Base-by-base conservation (phyloP, 2,888 invertebrate species). In the Chorisops tibialis region DNA sequence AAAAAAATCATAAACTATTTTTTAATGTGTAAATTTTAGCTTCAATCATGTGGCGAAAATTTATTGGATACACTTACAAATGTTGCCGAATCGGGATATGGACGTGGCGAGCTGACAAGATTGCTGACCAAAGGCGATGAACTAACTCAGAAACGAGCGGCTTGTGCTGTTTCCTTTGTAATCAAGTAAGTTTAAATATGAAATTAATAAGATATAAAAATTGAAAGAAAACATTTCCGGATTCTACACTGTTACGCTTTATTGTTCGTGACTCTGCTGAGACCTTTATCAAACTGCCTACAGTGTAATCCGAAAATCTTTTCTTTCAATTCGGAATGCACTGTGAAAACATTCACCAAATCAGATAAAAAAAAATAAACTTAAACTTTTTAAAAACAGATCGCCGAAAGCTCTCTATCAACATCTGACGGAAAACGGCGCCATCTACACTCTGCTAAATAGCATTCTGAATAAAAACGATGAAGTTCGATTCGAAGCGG, bases 11-110 rank as follows among this genome's bases (percentile, higher is more conserved):
- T 51, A 18, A 1, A 21, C 18, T 18, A 21, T 37, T 14, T 50
- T 38, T 11, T 5, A 1, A 21, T n/a, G 11, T 35, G 14, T 30
- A 19, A 19, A n/a, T 65, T 67, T 5, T 45, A 78, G 78, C 70
- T 74, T 54, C 72, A 73, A 58, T 68, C 68, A 21, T 73, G 74
- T 50, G 75, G 73, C 4, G 70, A 70, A 60, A 71, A 70, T 4
- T 74, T 78, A 38, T 60, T 78, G 12, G 74, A 76, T 47, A 74
- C 72, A 0, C 69, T 79, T 1, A 74, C 73, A n/a, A 72, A 71
- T 51, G 77, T 79, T 0, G 79, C 74, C 1, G 76, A 79, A 68
- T 75, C 75, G 0, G 76, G 78, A 54, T 79, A 79, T 56, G 78
- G 78, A 50, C 74, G 75, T 63, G 78, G 76, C 12, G 76, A 79